Conservation (phyloP, 2,113 vertebrate species). For the Setophaga coronata region DNA sequence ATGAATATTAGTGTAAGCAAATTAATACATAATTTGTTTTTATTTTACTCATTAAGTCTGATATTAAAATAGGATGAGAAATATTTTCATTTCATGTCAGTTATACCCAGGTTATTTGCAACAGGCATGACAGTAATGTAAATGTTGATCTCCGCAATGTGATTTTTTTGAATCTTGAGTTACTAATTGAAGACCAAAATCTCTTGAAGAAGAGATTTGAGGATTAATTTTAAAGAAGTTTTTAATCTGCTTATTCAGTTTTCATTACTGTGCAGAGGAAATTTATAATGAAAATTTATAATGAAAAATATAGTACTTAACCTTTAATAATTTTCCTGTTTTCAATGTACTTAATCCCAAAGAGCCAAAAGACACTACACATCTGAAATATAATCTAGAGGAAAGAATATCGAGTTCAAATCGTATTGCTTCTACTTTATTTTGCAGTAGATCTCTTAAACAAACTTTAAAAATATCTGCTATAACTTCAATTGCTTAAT, state of each 20-base stretch:
- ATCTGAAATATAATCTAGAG: neutral
- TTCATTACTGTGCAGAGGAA: conserved; percentile 69
- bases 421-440: neutral
- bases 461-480: neutral
- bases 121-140: conserved; percentile 31
- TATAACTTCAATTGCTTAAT: neutral
- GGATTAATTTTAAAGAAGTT: conserved; percentile 79
- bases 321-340: conserved; percentile 69
- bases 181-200: conserved; percentile 76
- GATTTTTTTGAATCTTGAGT: conserved; percentile 64
- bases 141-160: conserved; percentile 41
- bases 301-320: conserved; percentile 71
- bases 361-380: neutral
- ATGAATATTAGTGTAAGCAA: neutral
- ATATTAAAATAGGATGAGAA: conserved; percentile 39
- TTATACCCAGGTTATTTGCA: conserved; percentile 53
- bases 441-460: neutral
- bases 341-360: conserved; percentile 55
- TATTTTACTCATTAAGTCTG: conserved; percentile 28
- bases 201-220: conserved; percentile 72
- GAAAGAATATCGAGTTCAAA: neutral
- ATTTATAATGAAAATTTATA: conserved; percentile 73
- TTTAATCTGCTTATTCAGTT: conserved; percentile 78
- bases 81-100: conserved; percentile 57
- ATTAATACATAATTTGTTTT: conserved; percentile 4